Conservation (phyloP, 2,888 invertebrate species). For the Cheiracanthium punctorium region DNA sequence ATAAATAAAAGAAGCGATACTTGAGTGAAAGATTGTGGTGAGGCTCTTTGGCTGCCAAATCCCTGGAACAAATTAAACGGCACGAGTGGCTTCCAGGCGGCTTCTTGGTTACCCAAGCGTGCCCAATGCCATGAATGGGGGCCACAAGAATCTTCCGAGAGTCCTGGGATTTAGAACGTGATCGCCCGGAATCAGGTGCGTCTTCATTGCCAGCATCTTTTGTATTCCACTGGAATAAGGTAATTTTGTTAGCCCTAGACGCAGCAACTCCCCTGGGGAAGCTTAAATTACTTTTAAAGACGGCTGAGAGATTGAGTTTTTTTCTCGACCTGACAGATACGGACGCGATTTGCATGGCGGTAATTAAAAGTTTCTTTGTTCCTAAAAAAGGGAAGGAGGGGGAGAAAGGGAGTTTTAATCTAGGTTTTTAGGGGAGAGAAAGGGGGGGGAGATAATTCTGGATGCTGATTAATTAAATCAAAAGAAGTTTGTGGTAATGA, state of each 20-base stretch:
- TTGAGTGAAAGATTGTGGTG: not conserved
- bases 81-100: conserved; percentile 49
- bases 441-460: conserved; percentile 52
- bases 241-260: conserved; percentile 55
- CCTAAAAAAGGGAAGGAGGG: not conserved
- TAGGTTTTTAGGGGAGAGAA: no score
- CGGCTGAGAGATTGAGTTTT: conserved; percentile 63
- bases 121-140: conserved; percentile 55
- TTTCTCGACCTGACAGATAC: conserved; percentile 58
- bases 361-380: conserved; percentile 68
- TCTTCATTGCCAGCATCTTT: conserved; percentile 35
- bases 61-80: conserved; percentile 69
- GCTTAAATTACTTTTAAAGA: conserved; percentile 68
- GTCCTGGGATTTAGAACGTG: conserved; percentile 59
- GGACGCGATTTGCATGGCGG: conserved; percentile 46
- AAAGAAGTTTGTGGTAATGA: conserved; percentile 13
- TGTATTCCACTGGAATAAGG: conserved; percentile 23
- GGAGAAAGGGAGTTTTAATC: conserved; percentile 53
- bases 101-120: conserved; percentile 57
- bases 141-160: conserved; percentile 48
- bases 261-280: conserved; percentile 31
- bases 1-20: no score
- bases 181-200: conserved; percentile 41
- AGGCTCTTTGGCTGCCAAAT: conserved; percentile 57
- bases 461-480: conserved; percentile 59